These are phyloP conservation scores for Hesperophylax magnus DNA, from an alignment of 1,140 invertebrate species.

Conservation along the genomic window DNA sequence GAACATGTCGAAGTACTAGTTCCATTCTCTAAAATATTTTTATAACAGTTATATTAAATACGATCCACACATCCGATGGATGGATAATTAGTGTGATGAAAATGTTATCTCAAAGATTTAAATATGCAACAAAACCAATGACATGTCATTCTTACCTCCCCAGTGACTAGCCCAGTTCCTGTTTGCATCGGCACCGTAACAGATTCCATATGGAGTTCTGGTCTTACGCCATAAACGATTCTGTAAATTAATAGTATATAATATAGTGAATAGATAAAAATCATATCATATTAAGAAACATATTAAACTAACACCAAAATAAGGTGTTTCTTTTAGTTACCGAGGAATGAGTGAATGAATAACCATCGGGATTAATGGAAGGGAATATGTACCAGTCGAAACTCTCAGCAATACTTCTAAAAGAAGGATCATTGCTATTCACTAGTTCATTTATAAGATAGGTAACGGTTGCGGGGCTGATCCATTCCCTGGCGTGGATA, in stretches of 20 bases:
- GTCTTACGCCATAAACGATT: conserved; percentile 79
- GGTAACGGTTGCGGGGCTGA: conserved; percentile 75
- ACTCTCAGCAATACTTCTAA: conserved; percentile 70
- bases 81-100: no score
- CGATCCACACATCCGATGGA: no score
- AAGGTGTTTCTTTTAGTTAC: conserved; percentile 31
- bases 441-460: conserved; percentile 75
- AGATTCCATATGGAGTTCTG: conserved; percentile 65
- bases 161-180: conserved; percentile 80
- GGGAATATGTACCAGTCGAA: conserved; percentile 81
- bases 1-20: conserved; percentile 75
- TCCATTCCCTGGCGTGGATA: conserved; percentile 83
- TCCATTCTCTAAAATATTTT: conserved; percentile 67
- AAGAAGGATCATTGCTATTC: conserved; percentile 64
- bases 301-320: background rate
- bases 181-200: conserved; percentile 77
- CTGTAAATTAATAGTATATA: conserved; percentile 53
- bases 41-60: no score
- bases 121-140: no score
- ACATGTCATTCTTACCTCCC: conserved; percentile 64
- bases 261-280: background rate
- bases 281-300: background rate
- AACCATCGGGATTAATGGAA: conserved; percentile 71
- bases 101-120: no score
- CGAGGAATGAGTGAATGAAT: no score